phyloP scores from a whole-genome alignment of 2,888 invertebrate genomes.

The Pristionchus mayeri region DNA sequence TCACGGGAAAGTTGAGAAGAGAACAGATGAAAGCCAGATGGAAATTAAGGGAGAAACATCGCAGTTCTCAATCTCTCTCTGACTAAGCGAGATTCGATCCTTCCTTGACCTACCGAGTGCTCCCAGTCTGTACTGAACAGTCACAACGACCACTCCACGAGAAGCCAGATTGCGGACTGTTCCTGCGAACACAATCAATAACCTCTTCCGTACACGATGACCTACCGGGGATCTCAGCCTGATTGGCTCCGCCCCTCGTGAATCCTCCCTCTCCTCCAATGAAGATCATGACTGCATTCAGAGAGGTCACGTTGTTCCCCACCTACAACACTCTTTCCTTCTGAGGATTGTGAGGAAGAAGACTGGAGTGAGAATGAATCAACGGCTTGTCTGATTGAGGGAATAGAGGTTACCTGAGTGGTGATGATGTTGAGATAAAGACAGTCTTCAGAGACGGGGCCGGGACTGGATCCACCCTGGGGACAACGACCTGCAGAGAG shows the following conservation, averaged over 20 bases:
- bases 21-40: neutral
- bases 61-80: neutral
- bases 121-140: slow-evolving; percentile 68
- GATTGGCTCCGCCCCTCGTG: slow-evolving; percentile 59
- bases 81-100: neutral
- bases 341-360: neutral
- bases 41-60: neutral
- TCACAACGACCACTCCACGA: slow-evolving; percentile 67
- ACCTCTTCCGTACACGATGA: neutral
- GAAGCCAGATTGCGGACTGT: slow-evolving; percentile 64
- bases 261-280: slow-evolving; percentile 65
- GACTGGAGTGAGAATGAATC: neutral
- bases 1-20: neutral
- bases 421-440: slow-evolving; percentile 67
- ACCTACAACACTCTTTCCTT: slow-evolving; percentile 50
- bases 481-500: slow-evolving; percentile 63
- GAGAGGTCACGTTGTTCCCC: slow-evolving; percentile 52
- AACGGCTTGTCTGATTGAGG: neutral
- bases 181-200: slow-evolving; percentile 26
- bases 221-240: slow-evolving; percentile 53
- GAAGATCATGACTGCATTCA: slow-evolving; percentile 64
- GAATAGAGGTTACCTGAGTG: slow-evolving; percentile 43
- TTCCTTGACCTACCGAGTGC: slow-evolving; percentile 55
- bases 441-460: slow-evolving; percentile 62
- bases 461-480: slow-evolving; percentile 57